Evolutionary conservation across 2,113 vertebrate genomes (phyloP), one percentile per base, ranked within the genome.

Genomic region (Catharus fuscescens): DNA sequence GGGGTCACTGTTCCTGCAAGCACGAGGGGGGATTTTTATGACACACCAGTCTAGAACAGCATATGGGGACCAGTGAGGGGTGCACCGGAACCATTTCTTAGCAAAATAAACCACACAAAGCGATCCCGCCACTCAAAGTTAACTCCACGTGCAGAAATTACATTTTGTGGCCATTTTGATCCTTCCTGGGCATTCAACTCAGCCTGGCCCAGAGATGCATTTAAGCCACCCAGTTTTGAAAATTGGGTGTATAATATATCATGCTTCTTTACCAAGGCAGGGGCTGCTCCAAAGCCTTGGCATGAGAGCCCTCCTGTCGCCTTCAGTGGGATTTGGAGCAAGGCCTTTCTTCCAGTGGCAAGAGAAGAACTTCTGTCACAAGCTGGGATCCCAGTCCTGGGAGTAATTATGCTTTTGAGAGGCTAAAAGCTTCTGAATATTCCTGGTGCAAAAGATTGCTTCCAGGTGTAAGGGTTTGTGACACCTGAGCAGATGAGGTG

Each of bases 21-120:
- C 86, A 18, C 6, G 5, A 87, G 65, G 25, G 8, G 69, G 84
- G 56, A 74, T 90, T 88, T 96, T 96, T 95, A 42, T 54, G 88
- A 62, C 92, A 95, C 64, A 62, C 60, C 83, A 16, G 82, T 70
- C 94, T 92, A 96, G 94, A 86, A 94, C 1, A 3, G 92, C 96
- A 96, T 92, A 92, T 93, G 91, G 91, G 91, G 88, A 74, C 64
- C 82, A 92, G 80, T 3, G 71, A 10, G 29, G 71, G 92, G 80
- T 92, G 80, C 65, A 4, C 69, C 14, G 76, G 88, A 88, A 93
- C 54, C 8, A 2, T 94, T 92, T 90, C 70, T 78, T 20, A 64
- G 52, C 38, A 48, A 88, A 88, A 93, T 24, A 47, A 94, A 20
- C 2, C 24, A 1, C 64, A n/a, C 9, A 21, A 54, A 83, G 32